Conservation (phyloP, 2,797 vertebrate genomes). For the Chaunax sp. region DNA sequence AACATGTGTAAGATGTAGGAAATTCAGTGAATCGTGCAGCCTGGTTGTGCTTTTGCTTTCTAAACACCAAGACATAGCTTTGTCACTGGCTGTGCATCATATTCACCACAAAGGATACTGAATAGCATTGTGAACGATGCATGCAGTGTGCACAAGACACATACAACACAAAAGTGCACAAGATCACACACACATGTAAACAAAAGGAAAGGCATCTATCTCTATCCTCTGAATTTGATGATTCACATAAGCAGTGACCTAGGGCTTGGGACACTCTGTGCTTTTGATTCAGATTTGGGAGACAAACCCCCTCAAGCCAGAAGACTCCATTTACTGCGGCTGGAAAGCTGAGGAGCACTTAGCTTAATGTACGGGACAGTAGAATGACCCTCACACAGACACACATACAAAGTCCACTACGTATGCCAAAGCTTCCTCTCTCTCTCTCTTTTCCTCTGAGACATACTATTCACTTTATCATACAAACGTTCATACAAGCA, state of each 20-base stretch:
- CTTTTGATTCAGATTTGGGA: constrained; percentile 71
- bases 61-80: constrained; percentile 11
- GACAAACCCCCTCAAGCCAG: constrained; percentile 64
- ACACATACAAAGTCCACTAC: constrained; percentile 19
- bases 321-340: constrained; percentile 79
- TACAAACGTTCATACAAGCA: constrained; percentile 24
- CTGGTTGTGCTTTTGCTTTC: constrained; percentile 20
- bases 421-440: constrained; percentile 21
- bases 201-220: constrained; percentile 55
- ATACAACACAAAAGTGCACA: constrained; percentile 25
- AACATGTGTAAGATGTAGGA: constrained; percentile 18
- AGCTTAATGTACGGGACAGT: constrained; percentile 83
- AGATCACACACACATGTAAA: constrained; percentile 15
- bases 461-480: constrained; percentile 22
- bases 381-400: constrained; percentile 60
- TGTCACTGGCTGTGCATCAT: constrained; percentile 30
- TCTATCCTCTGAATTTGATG: constrained; percentile 71
- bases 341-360: constrained; percentile 84
- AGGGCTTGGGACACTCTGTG: constrained; percentile 63
- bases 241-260: constrained; percentile 77
- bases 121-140: constrained; percentile 44
- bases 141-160: constrained; percentile 28
- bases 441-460: constrained; percentile 14
- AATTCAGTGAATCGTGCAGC: constrained; percentile 19
- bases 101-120: constrained; percentile 21